Percentiles rank a stretch among this genome's conserved stretches.
Evolutionary conservation across 2,888 invertebrate genomes (phyloP).

Genomic region (Lasioglossum villosulum): DNA sequence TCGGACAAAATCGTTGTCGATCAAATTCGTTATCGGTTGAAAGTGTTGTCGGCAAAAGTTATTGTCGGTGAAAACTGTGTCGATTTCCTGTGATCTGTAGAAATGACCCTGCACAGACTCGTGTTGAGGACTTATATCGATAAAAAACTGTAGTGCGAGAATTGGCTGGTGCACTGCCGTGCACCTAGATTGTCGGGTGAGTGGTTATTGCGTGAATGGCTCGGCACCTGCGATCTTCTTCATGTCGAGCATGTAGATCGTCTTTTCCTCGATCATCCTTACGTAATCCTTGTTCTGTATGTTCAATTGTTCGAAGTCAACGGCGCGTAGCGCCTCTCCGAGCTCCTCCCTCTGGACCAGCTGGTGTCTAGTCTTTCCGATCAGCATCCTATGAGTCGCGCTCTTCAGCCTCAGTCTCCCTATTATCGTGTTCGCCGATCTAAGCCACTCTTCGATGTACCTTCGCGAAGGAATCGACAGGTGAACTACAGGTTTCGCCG

Average conservation of each 20-base stretch:
- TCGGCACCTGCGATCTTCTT: slow-evolving; percentile 86
- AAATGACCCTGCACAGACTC: too few species aligned
- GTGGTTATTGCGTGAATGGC: background rate
- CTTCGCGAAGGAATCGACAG: slow-evolving; percentile 72
- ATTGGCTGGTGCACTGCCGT: too few species aligned
- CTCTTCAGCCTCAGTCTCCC: slow-evolving; percentile 87
- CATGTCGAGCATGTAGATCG: slow-evolving; percentile 85
- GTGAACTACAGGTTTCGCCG: background rate
- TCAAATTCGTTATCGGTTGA: too few species aligned
- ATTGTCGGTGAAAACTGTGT: too few species aligned
- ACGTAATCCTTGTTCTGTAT: slow-evolving; percentile 87
- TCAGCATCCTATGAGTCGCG: slow-evolving; percentile 86
- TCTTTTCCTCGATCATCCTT: slow-evolving; percentile 86
- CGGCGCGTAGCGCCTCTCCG: slow-evolving; percentile 86
- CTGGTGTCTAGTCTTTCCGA: slow-evolving; percentile 86
- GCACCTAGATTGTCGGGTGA: too few species aligned
- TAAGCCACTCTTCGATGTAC: slow-evolving; percentile 88
- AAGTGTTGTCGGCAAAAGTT: too few species aligned
- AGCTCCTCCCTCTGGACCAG: slow-evolving; percentile 86
- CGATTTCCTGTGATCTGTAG: too few species aligned
- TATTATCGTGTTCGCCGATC: slow-evolving; percentile 85
- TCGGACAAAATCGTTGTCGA: too few species aligned
- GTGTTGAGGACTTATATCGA: too few species aligned
- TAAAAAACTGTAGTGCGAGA: too few species aligned
- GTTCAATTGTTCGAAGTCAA: slow-evolving; percentile 88